Evolutionary conservation across 2,888 invertebrate genomes (phyloP).

Genomic region (Eupithecia pulchellata): DNA sequence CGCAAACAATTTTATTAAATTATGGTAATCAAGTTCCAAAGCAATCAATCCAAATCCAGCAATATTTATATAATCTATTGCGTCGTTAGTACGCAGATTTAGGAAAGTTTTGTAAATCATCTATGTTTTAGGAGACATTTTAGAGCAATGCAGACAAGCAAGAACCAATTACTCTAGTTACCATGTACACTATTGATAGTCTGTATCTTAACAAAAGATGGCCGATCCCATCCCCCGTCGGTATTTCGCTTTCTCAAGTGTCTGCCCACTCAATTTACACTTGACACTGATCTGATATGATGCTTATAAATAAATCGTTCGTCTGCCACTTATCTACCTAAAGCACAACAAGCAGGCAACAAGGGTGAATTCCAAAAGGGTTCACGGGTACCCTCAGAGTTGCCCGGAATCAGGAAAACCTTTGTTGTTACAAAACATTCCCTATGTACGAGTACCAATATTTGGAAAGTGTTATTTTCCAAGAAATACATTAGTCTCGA

Average conservation of each 20-base stretch:
- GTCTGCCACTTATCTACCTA: too few species aligned
- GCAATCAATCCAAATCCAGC: slow-evolving; percentile 14
- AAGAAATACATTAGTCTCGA: too few species aligned
- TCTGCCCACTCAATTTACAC: too few species aligned
- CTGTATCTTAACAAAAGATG: too few species aligned
- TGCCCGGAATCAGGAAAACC: background rate
- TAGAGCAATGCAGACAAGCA: background rate
- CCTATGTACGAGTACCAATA: too few species aligned
- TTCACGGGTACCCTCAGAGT: too few species aligned
- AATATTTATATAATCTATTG: slow-evolving; percentile 12
- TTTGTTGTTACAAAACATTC: too few species aligned
- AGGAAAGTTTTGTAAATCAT: background rate
- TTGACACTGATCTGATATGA: background rate
- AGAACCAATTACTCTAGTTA: background rate
- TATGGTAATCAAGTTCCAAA: slow-evolving; percentile 12
- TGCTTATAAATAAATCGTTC: background rate
- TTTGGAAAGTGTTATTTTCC: too few species aligned
- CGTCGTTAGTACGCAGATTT: slow-evolving; percentile 3
- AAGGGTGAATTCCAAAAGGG: background rate
- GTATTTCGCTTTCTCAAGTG: too few species aligned
- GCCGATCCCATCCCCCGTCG: too few species aligned
- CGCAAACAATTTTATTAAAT: slow-evolving; percentile 15
- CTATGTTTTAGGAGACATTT: background rate
- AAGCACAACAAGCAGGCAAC: too few species aligned
- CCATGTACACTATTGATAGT: too few species aligned